Conservation (phyloP, 1,140 invertebrate species). For the Arctopsyche grandis region DNA sequence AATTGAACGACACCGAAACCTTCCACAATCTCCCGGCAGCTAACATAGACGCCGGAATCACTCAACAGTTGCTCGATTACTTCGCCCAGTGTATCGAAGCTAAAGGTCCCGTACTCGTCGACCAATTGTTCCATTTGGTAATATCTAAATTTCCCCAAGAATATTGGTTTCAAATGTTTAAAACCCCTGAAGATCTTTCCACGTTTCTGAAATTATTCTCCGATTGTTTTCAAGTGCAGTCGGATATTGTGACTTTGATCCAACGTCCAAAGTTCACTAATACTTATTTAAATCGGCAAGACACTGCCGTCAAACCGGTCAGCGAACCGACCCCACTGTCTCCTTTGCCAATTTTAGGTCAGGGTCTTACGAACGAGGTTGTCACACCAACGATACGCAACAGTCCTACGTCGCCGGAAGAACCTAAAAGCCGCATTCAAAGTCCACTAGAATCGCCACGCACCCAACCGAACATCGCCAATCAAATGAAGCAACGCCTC, state of each 20-base stretch:
- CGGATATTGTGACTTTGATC: slow-evolving; percentile 85
- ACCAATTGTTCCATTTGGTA: slow-evolving; percentile 85
- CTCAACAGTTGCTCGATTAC: slow-evolving; percentile 80
- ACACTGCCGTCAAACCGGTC: slow-evolving; percentile 61
- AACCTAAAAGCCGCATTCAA: slow-evolving; percentile 63
- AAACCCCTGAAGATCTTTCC: slow-evolving; percentile 84
- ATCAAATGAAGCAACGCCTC: slow-evolving; percentile 86
- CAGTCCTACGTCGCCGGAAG: slow-evolving; percentile 63
- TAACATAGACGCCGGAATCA: slow-evolving; percentile 83
- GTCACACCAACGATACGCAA: slow-evolving; percentile 57
- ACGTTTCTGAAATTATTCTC: slow-evolving; percentile 91
- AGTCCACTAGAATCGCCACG: slow-evolving; percentile 63
- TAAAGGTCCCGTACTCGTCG: slow-evolving; percentile 83
- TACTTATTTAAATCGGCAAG: not conserved
- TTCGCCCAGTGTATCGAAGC: slow-evolving; percentile 80
- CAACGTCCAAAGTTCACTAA: slow-evolving; percentile 74
- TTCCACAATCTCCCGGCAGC: slow-evolving; percentile 75
- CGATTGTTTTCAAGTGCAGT: slow-evolving; percentile 89
- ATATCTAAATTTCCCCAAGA: slow-evolving; percentile 81
- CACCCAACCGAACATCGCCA: slow-evolving; percentile 64
- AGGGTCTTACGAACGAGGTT: slow-evolving; percentile 54
- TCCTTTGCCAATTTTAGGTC: slow-evolving; percentile 51
- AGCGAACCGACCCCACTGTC: slow-evolving; percentile 58
- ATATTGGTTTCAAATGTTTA: slow-evolving; percentile 84
- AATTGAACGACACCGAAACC: slow-evolving; percentile 69